phyloP scores from a whole-genome alignment of 2,113 vertebrate species.

The Pagrus major region DNA sequence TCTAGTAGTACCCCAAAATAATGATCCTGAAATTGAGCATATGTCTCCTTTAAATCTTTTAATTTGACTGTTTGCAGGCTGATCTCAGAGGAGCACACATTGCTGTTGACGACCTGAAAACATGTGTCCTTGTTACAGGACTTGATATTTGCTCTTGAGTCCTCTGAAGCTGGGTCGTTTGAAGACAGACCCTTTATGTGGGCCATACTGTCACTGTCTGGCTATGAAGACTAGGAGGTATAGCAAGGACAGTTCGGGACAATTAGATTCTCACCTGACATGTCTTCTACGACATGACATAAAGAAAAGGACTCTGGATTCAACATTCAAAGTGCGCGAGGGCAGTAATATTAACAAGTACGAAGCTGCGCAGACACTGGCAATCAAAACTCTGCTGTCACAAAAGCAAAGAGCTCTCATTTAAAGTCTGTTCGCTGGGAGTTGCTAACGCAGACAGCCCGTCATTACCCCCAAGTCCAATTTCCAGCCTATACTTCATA shows the following conservation, averaged over 20 bases:
- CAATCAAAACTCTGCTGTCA: slow-evolving; percentile 18
- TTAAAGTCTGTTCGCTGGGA: slow-evolving; percentile 24
- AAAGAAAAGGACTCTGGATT: not conserved
- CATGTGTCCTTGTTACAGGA: not conserved
- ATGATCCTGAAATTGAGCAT: no score
- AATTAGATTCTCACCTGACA: not conserved
- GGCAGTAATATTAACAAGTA: not conserved
- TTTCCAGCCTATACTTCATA: slow-evolving; percentile 51
- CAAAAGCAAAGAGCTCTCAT: slow-evolving; percentile 22
- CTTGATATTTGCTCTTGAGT: not conserved
- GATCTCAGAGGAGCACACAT: not conserved
- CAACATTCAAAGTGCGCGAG: not conserved
- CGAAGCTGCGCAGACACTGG: not conserved
- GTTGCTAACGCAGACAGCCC: slow-evolving; percentile 35
- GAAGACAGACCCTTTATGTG: not conserved
- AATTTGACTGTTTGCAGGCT: not conserved
- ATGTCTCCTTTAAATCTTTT: no score
- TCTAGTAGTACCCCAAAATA: no score
- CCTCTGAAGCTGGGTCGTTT: not conserved
- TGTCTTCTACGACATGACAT: slow-evolving; percentile 4
- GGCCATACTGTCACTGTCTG: not conserved
- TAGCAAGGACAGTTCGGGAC: not conserved
- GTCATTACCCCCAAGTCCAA: slow-evolving; percentile 53
- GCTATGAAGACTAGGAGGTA: not conserved
- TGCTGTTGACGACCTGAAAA: not conserved